Base-by-base conservation (phyloP, 1,140 invertebrate genomes). In the Drosophila varians region DNA sequence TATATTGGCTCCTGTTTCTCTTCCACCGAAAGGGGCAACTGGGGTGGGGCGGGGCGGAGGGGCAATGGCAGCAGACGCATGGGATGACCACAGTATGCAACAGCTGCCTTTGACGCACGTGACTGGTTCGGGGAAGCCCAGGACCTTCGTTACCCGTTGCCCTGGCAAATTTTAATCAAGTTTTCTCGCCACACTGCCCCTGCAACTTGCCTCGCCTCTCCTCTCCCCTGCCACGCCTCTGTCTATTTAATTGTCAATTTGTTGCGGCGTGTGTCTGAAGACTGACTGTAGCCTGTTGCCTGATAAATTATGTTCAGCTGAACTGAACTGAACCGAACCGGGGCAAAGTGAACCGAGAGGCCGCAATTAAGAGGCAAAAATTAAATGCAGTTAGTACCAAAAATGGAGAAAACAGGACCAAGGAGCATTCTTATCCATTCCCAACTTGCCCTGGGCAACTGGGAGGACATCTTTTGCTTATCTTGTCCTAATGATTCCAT, bases 171-270 rank as follows among this genome's bases (percentile, higher is more conserved):
- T 84, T 84, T 84, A 84, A 84, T 84, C 80, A 84, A 84, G 80
- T 84, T 84, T 84, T 80, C 74, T 77, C 73, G 80, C 62, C 66
- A 49, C 57, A 42, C 51, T 34, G 51, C 52, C 26, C 54, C 26
- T 43, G 12, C 14, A 47, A 78, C 40, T 55, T 62, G 43, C 38
- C 38, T 9, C 66, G 43, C 46, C 38, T 11, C 14, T 12, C 52
- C 36, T 74, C 74, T 76, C n/a, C n/a, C n/a, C n/a, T n/a, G n/a
- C n/a, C n/a, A n/a, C 14, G 36, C 52, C 36, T 74, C 74, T 76
- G 80, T 84, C 80, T 84, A 84, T 84, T 84, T 84, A 84, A 84
- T 84, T 84, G 80, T 84, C 80, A 84, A 84, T 84, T 84, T 84
- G 68, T 57, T 47, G 80, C 51, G 72, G 80, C 80, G 66, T 84